These are phyloP conservation scores for Halcyon senegalensis DNA, from an alignment of 2,113 vertebrate genomes.

Conservation along the genomic window DNA sequence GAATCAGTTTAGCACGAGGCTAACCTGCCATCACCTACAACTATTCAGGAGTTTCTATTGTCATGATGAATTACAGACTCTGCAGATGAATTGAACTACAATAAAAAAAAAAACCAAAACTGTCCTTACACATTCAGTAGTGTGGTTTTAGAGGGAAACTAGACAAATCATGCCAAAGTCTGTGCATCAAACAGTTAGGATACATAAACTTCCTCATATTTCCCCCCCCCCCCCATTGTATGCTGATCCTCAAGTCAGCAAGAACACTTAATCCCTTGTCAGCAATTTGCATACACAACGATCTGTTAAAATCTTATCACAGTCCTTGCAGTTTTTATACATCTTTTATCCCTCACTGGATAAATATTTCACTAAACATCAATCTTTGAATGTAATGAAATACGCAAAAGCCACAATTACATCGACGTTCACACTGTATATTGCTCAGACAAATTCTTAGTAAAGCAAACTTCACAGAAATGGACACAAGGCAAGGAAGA, in stretches of 20 bases:
- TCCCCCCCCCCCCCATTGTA: not conserved
- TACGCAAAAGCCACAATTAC: not conserved
- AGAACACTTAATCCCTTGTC: not conserved
- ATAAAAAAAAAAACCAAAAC: not conserved
- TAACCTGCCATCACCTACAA: not conserved
- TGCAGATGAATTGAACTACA: not conserved
- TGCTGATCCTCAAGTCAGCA: not conserved
- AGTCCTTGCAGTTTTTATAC: not conserved
- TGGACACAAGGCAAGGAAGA: not conserved
- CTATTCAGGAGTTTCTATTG: not conserved
- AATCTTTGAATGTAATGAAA: not conserved
- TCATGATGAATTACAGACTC: not conserved
- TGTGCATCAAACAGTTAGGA: not conserved
- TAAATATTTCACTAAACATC: not conserved
- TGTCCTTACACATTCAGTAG: not conserved
- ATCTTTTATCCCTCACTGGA: conserved; percentile 17
- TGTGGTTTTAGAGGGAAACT: not conserved
- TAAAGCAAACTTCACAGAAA: not conserved
- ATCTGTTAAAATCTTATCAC: not conserved
- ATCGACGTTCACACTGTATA: not conserved
- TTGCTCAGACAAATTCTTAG: not conserved
- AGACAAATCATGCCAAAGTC: not conserved
- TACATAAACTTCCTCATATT: not conserved
- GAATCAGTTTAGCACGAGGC: not conserved
- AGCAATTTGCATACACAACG: not conserved